Percentiles rank a stretch among this genome's conserved stretches.
Conservation (phyloP, 2,888 invertebrate genomes). For the Acronicta leporina region DNA sequence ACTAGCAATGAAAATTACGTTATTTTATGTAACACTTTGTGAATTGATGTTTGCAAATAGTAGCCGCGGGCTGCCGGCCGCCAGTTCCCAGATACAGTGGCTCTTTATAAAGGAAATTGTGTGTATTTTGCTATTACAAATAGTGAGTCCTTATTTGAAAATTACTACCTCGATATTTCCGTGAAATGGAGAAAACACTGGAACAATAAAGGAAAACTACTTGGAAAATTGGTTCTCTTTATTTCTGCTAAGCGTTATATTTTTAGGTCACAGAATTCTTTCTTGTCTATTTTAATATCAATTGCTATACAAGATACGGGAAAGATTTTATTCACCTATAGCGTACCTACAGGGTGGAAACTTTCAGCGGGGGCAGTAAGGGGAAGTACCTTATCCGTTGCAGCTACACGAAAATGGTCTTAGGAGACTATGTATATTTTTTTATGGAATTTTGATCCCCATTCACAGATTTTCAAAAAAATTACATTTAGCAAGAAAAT, state of each 20-base stretch:
- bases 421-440: too few relatives aligned
- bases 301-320: too few relatives aligned
- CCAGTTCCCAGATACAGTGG: slow-evolving; percentile 16
- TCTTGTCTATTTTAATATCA: too few relatives aligned
- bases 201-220: neutral
- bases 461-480: too few relatives aligned
- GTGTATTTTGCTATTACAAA: slow-evolving; percentile 32
- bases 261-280: neutral
- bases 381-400: too few relatives aligned
- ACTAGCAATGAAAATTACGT: too few relatives aligned
- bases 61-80: neutral
- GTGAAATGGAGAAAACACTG: neutral
- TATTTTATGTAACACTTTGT: slow-evolving; percentile 13
- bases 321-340: too few relatives aligned
- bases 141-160: slow-evolving; percentile 26
- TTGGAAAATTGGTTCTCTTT: neutral
- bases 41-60: slow-evolving; percentile 23
- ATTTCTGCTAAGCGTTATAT: neutral
- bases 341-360: too few relatives aligned
- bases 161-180: slow-evolving; percentile 24
- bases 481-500: too few relatives aligned
- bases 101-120: slow-evolving; percentile 22
- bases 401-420: too few relatives aligned
- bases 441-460: too few relatives aligned
- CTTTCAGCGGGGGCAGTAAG: too few relatives aligned